Evolutionary conservation across 2,888 invertebrate species (phyloP).

Genomic region (Aphodius sticticus): DNA sequence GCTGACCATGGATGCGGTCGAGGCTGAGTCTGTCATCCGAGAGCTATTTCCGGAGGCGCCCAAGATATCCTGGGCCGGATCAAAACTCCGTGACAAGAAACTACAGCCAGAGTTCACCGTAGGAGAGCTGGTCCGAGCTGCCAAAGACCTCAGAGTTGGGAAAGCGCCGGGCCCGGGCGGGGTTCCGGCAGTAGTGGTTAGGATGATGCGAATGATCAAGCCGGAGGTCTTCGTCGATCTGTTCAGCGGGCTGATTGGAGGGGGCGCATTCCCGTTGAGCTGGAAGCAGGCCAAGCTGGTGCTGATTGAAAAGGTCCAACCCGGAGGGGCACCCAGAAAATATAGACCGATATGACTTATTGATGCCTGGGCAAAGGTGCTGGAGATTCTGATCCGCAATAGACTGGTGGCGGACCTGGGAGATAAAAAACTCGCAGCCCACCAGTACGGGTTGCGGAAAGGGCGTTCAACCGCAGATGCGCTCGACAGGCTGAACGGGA

Average conservation of each 20-base stretch:
- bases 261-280: not conserved
- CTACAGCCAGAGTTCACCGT: not conserved
- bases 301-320: conserved; percentile 19
- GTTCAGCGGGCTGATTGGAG: not conserved
- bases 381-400: conserved; percentile 44
- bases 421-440: conserved; percentile 18
- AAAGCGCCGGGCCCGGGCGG: conserved; percentile 28
- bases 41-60: not conserved
- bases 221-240: not conserved
- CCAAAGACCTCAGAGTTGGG: not conserved
- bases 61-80: not conserved
- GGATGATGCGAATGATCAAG: not conserved
- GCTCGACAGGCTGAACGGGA: not conserved
- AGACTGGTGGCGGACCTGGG: conserved; percentile 41
- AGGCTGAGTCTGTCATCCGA: not conserved
- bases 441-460: conserved; percentile 44
- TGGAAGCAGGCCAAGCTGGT: conserved; percentile 38
- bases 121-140: not conserved
- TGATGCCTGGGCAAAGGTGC: conserved; percentile 43
- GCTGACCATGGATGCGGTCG: not conserved
- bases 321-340: conserved; percentile 33
- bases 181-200: conserved; percentile 21
- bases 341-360: conserved; percentile 46
- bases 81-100: no score
- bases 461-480: conserved; percentile 37